These are phyloP conservation scores for Euwallacea fornicatus DNA, from an alignment of 1,140 invertebrate genomes.

Conservation along the genomic window DNA sequence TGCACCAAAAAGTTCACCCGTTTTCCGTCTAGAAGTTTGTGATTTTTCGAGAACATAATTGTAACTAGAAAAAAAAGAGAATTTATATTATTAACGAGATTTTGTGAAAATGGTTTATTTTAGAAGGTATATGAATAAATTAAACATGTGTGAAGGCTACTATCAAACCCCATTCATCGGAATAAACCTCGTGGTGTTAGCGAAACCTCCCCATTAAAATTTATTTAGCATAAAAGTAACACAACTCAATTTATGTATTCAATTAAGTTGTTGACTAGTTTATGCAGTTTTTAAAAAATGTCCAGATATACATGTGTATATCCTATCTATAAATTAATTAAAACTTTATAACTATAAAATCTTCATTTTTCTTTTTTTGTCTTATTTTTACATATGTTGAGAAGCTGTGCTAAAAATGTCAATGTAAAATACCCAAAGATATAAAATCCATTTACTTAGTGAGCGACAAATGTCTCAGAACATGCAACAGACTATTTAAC, in stretches of 20 bases:
- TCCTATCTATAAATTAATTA: too few relatives aligned
- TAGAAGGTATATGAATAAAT: slow-evolving; percentile 6
- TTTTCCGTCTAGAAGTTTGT: slow-evolving; percentile 49
- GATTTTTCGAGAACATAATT: slow-evolving; percentile 51
- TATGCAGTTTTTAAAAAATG: slow-evolving; percentile 5
- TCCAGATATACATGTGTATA: too few relatives aligned
- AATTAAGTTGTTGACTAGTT: slow-evolving; percentile 27
- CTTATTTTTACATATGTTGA: too few relatives aligned
- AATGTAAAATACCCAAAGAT: too few relatives aligned
- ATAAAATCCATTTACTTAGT: too few relatives aligned
- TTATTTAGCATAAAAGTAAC: slow-evolving; percentile 39
- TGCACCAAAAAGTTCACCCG: slow-evolving; percentile 51
- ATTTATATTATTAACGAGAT: not conserved
- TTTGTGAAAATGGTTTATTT: not conserved
- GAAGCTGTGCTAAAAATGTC: too few relatives aligned
- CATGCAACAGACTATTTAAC: too few relatives aligned
- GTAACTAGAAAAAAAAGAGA: slow-evolving; percentile 42
- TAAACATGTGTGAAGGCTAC: slow-evolving; percentile 40
- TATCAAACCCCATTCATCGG: slow-evolving; percentile 45
- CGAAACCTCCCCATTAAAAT: slow-evolving; percentile 39
- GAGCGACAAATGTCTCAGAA: too few relatives aligned
- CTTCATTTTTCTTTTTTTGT: too few relatives aligned
- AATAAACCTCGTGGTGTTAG: slow-evolving; percentile 40
- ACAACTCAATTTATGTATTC: slow-evolving; percentile 5
- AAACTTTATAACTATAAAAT: too few relatives aligned